Evolutionary conservation across 1,140 invertebrate genomes (phyloP).

Genomic region (Pseudomyrmex cubaensis): DNA sequence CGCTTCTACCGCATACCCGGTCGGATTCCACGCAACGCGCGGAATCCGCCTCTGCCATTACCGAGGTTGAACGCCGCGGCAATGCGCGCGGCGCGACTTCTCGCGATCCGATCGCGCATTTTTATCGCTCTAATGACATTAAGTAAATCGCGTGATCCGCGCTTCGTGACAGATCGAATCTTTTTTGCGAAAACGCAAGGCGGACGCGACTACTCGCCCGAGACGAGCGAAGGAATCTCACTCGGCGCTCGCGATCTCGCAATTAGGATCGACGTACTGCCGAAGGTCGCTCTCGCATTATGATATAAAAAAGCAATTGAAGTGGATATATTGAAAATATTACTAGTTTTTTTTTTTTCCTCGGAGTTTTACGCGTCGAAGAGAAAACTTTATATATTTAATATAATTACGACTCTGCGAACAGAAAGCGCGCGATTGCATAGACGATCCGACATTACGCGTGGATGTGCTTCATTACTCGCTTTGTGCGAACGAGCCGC

Average conservation of each 20-base stretch:
- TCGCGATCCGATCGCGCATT: slow-evolving; percentile 66
- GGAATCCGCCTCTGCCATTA: slow-evolving; percentile 68
- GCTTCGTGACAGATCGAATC: neutral
- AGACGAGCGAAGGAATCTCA: neutral
- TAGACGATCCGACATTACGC: slow-evolving; percentile 29
- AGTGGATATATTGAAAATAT: neutral
- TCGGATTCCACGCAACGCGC: slow-evolving; percentile 70
- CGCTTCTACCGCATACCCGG: slow-evolving; percentile 73
- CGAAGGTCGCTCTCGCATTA: neutral
- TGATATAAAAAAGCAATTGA: too few species aligned
- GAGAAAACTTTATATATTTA: neutral
- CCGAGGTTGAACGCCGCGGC: neutral
- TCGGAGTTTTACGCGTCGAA: neutral
- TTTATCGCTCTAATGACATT: slow-evolving; percentile 70
- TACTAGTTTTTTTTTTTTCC: neutral
- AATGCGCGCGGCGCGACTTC: neutral
- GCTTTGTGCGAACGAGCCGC: slow-evolving; percentile 55
- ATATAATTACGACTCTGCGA: neutral
- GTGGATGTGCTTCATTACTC: slow-evolving; percentile 43
- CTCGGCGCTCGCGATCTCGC: neutral
- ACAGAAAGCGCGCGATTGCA: slow-evolving; percentile 23
- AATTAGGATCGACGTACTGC: slow-evolving; percentile 1
- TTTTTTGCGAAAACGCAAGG: slow-evolving; percentile 41
- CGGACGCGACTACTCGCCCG: neutral
- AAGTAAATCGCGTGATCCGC: slow-evolving; percentile 61